These are phyloP conservation scores for Elysia crispata DNA, from an alignment of 2,888 invertebrate genomes.

Conservation along the genomic window DNA sequence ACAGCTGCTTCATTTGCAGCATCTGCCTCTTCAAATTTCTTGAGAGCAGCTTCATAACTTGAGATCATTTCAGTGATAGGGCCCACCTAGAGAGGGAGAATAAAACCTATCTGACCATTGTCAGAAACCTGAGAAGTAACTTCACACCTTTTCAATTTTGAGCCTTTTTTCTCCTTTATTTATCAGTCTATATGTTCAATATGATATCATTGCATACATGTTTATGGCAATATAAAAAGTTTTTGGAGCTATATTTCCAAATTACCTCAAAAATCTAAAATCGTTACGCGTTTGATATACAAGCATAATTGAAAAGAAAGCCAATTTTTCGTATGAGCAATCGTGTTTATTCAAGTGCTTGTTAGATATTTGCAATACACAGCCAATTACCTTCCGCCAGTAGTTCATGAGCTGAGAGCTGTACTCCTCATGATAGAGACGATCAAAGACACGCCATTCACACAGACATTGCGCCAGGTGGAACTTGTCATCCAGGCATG, in stretches of 20 bases:
- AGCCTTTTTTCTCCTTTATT: too few relatives aligned
- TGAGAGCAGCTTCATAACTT: slow-evolving; percentile 67
- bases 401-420: slow-evolving; percentile 71
- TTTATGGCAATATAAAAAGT: background rate
- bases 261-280: too few relatives aligned
- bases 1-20: slow-evolving; percentile 71
- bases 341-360: too few relatives aligned
- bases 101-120: background rate
- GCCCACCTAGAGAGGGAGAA: slow-evolving; percentile 64
- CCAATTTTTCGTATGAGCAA: too few relatives aligned
- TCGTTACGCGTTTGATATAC: too few relatives aligned
- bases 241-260: too few relatives aligned
- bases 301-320: too few relatives aligned
- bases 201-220: too few relatives aligned
- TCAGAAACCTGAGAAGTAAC: too few relatives aligned
- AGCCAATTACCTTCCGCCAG: slow-evolving; percentile 72
- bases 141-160: too few relatives aligned
- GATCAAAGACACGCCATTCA: slow-evolving; percentile 74
- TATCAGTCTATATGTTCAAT: too few relatives aligned
- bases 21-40: slow-evolving; percentile 69
- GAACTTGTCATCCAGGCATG: slow-evolving; percentile 70
- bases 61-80: slow-evolving; percentile 70
- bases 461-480: slow-evolving; percentile 69
- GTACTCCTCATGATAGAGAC: slow-evolving; percentile 73
- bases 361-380: too few relatives aligned